Evolutionary conservation across 2,888 invertebrate species (phyloP), one percentile per base, ranked within the genome.

Genomic region (Tineola bisselliella): DNA sequence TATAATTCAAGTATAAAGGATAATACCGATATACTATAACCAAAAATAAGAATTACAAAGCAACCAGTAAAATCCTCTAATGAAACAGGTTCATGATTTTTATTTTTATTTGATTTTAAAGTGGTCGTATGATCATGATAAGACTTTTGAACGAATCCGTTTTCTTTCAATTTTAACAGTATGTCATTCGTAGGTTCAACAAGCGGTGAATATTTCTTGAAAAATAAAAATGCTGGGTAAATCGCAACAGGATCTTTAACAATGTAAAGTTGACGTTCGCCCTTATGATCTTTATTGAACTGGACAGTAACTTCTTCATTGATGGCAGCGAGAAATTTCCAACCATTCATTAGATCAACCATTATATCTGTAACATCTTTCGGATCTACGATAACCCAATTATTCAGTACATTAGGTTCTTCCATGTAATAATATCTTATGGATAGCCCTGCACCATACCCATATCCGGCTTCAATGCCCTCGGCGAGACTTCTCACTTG

Each of bases 131-230:
- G n/a, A 11, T 57, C 31, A 4, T 13, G 13, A 30, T 57, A 57
- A 11, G 30, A 31, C 31, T 25, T 31, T 8, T 30, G 5, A 17
- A 31, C 31, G 30, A 57, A 57, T 8, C 57, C 57, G n/a, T n/a
- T n/a, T 57, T 57, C 57, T 11, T 5, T 13, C 12, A 57, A 30
- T 25, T 31, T 25, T 15, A 57, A 13, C 31, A 57, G 30, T 17
- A 57, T 31, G 6, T 31, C 31, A 57, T 57, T 57, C 11, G 30
- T 57, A 13, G 57, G 30, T 11, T 19, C 12, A 30, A 30, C 12
- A 57, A 57, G 12, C 13, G 57, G 57, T n/a, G 31, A 57, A 30
- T 57, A 57, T 57, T 30, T 57, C 18, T 57, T 57, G 30, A 31
- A 52, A 52, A 17, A 52, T 52, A 52, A 17, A 6, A 52, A 10